Conservation (phyloP, 2,797 vertebrate genomes). For the Characodon lateralis region DNA sequence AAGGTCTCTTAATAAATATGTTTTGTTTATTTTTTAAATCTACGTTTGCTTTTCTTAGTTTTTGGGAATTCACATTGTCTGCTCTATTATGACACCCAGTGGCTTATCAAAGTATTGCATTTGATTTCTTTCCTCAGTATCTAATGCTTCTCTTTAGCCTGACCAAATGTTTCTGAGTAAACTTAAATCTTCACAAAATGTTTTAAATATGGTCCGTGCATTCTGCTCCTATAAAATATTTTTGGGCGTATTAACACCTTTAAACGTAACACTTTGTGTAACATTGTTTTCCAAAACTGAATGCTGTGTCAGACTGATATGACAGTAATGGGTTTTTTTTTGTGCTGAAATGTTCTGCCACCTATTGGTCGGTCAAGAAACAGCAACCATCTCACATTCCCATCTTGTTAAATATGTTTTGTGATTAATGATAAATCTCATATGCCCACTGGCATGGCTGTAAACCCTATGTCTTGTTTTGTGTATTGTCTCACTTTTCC, state of each 20-base stretch:
- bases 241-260: neutral
- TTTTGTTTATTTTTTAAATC: neutral
- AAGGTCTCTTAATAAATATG: neutral
- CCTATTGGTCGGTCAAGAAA: neutral
- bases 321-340: neutral
- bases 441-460: constrained; percentile 39
- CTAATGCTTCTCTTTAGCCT: neutral
- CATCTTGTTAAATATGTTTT: neutral
- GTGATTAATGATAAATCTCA: neutral
- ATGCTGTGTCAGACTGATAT: neutral
- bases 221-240: neutral
- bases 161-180: neutral
- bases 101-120: neutral
- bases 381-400: neutral
- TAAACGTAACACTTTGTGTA: neutral
- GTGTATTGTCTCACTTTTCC: constrained; percentile 30
- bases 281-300: neutral
- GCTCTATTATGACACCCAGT: neutral
- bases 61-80: neutral
- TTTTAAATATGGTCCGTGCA: neutral
- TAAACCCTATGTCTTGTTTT: constrained; percentile 19
- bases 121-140: neutral
- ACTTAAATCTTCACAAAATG: neutral
- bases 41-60: neutral
- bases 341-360: neutral